Evolutionary conservation across 2,113 vertebrate genomes (phyloP), one percentile per base, ranked within the genome.

Genomic region (Podocnemis expansa): DNA sequence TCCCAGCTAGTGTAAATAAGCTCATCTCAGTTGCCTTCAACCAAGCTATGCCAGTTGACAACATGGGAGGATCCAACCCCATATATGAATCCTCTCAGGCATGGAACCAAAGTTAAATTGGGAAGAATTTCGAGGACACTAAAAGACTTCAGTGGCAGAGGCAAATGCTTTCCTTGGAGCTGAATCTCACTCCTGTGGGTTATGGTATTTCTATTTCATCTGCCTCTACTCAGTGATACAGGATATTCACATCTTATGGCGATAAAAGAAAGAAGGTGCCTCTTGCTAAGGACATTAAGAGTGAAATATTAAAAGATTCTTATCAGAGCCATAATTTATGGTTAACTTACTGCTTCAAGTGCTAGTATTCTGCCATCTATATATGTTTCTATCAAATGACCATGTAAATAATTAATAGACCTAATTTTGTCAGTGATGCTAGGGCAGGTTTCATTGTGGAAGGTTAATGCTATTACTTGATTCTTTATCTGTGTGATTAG

Each of bases 381-480:
- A 95, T 90, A 97, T 87, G 92, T 95, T 97, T 94, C 89, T 96
- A 94, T 94, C 91, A 95, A 97, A 94, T 94, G 94, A 95, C 91
- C 89, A 94, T 88, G 84, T 96, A 95, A 96, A 97, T 96, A 96
- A 97, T 96, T 97, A 95, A 97, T 96, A 89, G 90, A 88, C 91
- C 95, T 97, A 97, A 97, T 96, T 95, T 95, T 94, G 85, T 78
- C 89, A 95, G 87, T 88, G 90, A 93, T 95, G 63, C 91, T 87
- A 94, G 94, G 93, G 94, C 94, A 96, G 95, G 91, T 93, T 97
- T 96, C 90, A 90, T 93, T 94, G 93, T 84, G 93, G 93, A 97
- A 96, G 93, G 94, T 96, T 97, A 96, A 96, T 97, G 94, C 94
- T 93, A 81, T 97, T 85, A 96, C 93, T 97, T 96, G 94, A 95